A percentile compares a stretch with the other conserved stretches of the same genome.
Evolutionary conservation across 1,140 invertebrate species (phyloP).

Genomic region (Octopus sinensis): DNA sequence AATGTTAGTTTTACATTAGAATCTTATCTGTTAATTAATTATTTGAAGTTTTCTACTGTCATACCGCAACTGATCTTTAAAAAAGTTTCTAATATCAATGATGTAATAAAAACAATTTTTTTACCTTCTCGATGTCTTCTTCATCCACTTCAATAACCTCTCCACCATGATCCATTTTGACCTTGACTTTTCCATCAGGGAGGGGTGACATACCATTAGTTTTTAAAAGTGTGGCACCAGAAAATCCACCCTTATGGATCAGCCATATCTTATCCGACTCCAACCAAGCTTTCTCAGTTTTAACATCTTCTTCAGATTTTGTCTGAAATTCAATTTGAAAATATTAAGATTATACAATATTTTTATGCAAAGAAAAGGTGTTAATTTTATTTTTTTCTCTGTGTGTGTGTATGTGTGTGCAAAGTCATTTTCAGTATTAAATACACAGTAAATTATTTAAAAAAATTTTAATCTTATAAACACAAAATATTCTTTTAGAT

Average conservation of each 20-base stretch:
- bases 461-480: too few relatives aligned
- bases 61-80: too few relatives aligned
- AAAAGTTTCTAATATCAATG: too few relatives aligned
- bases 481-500: too few relatives aligned
- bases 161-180: constrained; percentile 74
- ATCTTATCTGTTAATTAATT: too few relatives aligned
- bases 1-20: too few relatives aligned
- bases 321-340: constrained; percentile 62
- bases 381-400: neutral
- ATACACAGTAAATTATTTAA: too few relatives aligned
- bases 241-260: constrained; percentile 84
- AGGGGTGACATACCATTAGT: constrained; percentile 48
- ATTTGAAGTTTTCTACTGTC: too few relatives aligned
- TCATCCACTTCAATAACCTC: constrained; percentile 81
- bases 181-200: constrained; percentile 68
- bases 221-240: constrained; percentile 67
- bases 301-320: constrained; percentile 76
- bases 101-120: neutral
- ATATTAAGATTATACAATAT: neutral
- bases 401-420: neutral
- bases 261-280: constrained; percentile 82
- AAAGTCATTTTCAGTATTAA: neutral
- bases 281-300: constrained; percentile 76
- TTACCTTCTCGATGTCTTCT: constrained; percentile 81
- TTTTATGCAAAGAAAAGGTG: neutral